Evolutionary conservation across 2,113 vertebrate genomes (phyloP), one percentile per base, ranked within the genome.

Genomic region (Crotalus helleri): DNA sequence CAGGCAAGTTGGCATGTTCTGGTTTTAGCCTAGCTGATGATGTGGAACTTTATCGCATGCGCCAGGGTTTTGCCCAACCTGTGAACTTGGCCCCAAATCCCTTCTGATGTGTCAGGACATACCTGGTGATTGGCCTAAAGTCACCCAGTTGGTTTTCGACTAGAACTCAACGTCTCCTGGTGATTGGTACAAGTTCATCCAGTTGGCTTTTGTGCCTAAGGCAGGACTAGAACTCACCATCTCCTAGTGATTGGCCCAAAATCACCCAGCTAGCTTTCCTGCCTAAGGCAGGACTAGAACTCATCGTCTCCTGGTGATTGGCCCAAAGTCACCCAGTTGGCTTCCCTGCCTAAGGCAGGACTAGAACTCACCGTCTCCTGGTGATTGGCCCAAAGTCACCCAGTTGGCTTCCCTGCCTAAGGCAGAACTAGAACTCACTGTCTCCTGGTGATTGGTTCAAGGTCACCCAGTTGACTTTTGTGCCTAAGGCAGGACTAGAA

Each of bases 291-390:
- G 46, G 0, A 49, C 46, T 49, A 49, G 46, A 49, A 49, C 5
- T 49, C 46, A 49, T 5, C 0, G 46, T 6, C 46, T 49, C 46
- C 46, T 49, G 46, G 46, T 64, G 26, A 29, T n/a, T 11, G 26
- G 4, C 0, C 0, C 49, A 51, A 51, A 0, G 0, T 51, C 49
- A 51, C 0, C 49, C 8, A 51, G 49, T 1, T 51, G 1, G 8
- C 49, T 51, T 51, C 10, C n/a, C n/a, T n/a, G n/a, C n/a, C n/a
- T n/a, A n/a, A n/a, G n/a, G n/a, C n/a, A n/a, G n/a, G 49, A 51
- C 49, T 51, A 51, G 49, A 51, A 51, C 49, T 51, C 49, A 51
- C 49, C 1, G 49, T 51, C 49, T 51, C 49, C 49, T 10, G 8
- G 49, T 51, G 49, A 9, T 10, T 51, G 49, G 49, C 1, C 8